Base-by-base conservation (phyloP, 2,113 vertebrate species). In the Stegostoma tigrinum region DNA sequence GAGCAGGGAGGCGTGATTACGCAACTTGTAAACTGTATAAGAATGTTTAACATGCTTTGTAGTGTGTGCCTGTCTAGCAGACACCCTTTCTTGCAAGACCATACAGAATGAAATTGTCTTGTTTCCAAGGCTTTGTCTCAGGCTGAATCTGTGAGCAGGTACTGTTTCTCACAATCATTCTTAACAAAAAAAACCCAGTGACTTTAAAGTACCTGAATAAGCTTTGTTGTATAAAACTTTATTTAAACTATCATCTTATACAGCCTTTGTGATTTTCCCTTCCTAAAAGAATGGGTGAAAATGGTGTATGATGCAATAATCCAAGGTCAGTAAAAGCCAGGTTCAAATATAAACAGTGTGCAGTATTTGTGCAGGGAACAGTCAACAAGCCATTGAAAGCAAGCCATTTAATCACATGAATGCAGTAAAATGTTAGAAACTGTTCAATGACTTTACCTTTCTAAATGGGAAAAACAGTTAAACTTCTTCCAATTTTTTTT, bases 241-340 rank as follows among this genome's bases (percentile, higher is more conserved):
- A 64, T n/a, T 90, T 64, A 90, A 61, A 19, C 27, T 19, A 64
- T 3, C 1, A n/a, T 64, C 30, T 89, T 89, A 30, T 89, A 48
- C 86, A 34, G 27, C 5, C 52, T n/a, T 90, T 90, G 52, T 64
- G 64, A 55, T 64, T 64, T 90, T 90, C 27, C 30, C 30, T 34
- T 61, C 3, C 27, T 64, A n/a, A n/a, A 90, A 90, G 15, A 64
- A 90, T 80, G 34, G n/a, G 61, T 90, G 34, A n/a, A 64, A 90
- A 90, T 90, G 0, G 52, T 90, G n/a, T 64, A 64, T 90, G 55
- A 64, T 90, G 55, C 55, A 64, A 90, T 19, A n/a, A 55, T 61
- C 5, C 87, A 90, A 90, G 87, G 87, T 90, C 87, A 90, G 55
- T n/a, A 55, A 90, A 90, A 64, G 30, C 30, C n/a, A 90, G 87